Percentiles rank a stretch among this genome's conserved stretches.
These are phyloP conservation scores for Cricetomys ansorgei DNA, from an alignment of 2,113 vertebrate species.

Conservation along the genomic window DNA sequence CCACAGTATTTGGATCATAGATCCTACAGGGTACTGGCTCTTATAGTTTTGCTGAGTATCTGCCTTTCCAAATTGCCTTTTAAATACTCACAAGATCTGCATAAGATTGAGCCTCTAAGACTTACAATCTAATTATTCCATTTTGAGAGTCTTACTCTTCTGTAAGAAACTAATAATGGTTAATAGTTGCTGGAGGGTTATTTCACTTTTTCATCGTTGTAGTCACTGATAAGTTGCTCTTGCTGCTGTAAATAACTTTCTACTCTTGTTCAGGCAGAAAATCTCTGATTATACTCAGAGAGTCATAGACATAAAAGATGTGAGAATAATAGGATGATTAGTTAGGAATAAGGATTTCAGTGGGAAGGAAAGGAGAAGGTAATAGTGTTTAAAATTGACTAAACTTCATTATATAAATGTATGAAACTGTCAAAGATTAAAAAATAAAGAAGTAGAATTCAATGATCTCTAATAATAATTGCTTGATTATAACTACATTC, in stretches of 20 bases:
- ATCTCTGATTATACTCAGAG: not conserved
- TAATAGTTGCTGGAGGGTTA: not conserved
- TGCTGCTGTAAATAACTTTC: not conserved
- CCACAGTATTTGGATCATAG: not conserved
- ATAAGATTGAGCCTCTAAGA: not conserved
- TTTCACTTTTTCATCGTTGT: not conserved
- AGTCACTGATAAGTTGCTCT: not conserved
- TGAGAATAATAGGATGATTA: not conserved
- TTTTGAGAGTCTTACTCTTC: not conserved
- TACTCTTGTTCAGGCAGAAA: not conserved
- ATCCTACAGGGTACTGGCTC: not conserved
- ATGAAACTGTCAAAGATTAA: not conserved
- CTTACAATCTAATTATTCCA: too few species aligned
- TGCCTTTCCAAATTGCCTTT: not conserved
- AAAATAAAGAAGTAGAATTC: not conserved
- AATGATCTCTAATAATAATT: not conserved
- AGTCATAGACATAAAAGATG: not conserved
- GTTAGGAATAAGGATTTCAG: not conserved
- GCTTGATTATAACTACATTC: not conserved
- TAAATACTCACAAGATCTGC: not conserved
- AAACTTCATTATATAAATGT: not conserved
- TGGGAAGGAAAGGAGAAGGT: not conserved
- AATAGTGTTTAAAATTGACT: not conserved
- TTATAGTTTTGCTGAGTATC: not conserved
- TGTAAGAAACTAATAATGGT: not conserved